These are phyloP conservation scores for Strigamia maritima DNA, from an alignment of 2,888 invertebrate genomes.

Conservation along the genomic window DNA sequence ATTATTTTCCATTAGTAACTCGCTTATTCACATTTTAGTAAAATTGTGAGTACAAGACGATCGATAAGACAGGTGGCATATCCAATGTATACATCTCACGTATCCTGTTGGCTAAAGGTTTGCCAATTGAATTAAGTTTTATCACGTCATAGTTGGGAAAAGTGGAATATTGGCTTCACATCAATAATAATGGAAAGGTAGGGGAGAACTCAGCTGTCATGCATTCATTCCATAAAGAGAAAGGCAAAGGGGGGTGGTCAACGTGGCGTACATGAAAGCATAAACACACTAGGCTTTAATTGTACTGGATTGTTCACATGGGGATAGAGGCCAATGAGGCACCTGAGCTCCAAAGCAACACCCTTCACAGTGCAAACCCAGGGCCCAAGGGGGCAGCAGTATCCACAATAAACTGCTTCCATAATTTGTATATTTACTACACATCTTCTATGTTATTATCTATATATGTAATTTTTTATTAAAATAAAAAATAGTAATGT, in stretches of 20 bases:
- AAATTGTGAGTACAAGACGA: neutral
- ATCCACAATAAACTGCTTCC: neutral
- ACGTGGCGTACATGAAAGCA: conserved; percentile 12
- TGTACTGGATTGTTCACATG: conserved; percentile 38
- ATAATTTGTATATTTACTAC: neutral
- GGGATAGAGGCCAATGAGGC: conserved; percentile 38
- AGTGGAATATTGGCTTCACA: conserved; percentile 34
- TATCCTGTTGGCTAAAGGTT: conserved; percentile 25
- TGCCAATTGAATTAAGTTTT: conserved; percentile 39
- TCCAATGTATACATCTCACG: neutral
- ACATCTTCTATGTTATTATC: neutral
- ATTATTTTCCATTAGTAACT: neutral
- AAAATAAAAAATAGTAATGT: neutral
- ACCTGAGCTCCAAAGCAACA: conserved; percentile 37
- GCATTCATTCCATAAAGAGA: conserved; percentile 21
- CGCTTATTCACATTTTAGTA: neutral
- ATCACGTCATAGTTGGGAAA: conserved; percentile 38
- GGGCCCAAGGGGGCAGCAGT: conserved; percentile 8
- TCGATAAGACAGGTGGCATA: conserved; percentile 14
- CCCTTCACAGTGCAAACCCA: conserved; percentile 10
- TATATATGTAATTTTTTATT: neutral
- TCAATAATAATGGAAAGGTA: conserved; percentile 36
- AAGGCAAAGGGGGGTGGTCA: conserved; percentile 2
- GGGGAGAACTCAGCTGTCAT: conserved; percentile 35
- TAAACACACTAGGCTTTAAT: conserved; percentile 37